Conservation (phyloP, 2,113 vertebrate species). For the Rhinichthys klamathensis region DNA sequence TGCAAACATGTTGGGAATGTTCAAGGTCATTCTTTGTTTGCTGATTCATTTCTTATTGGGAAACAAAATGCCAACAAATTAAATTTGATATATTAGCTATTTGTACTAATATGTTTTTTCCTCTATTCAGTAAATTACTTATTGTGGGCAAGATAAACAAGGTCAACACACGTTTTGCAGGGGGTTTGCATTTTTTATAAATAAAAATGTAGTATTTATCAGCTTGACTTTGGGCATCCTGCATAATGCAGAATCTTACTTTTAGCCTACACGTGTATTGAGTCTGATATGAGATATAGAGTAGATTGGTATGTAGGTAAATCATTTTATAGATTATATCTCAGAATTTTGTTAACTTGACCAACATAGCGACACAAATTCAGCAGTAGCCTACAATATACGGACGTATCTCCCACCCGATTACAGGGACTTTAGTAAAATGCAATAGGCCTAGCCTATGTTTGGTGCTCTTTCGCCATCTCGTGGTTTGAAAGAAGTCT, state of each 20-base stretch:
- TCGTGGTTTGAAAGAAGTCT: slow-evolving; percentile 40
- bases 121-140: background rate
- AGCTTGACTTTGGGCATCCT: too few species aligned
- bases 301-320: too few species aligned
- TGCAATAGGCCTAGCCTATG: background rate
- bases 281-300: too few species aligned
- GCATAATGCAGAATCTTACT: too few species aligned
- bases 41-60: background rate
- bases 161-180: background rate
- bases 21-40: background rate
- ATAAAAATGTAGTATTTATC: background rate
- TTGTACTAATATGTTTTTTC: background rate
- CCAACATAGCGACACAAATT: background rate
- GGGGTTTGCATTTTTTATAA: background rate
- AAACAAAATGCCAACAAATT: background rate
- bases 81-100: background rate
- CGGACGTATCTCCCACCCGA: too few species aligned
- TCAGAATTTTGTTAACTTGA: background rate
- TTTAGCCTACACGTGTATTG: too few species aligned
- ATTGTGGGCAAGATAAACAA: too few species aligned
- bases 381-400: background rate
- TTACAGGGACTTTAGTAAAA: too few species aligned
- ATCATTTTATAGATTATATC: too few species aligned
- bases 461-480: slow-evolving; percentile 43
- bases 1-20: background rate